phyloP scores from a whole-genome alignment of 1,140 invertebrate species.

The Drosophila funebris region DNA sequence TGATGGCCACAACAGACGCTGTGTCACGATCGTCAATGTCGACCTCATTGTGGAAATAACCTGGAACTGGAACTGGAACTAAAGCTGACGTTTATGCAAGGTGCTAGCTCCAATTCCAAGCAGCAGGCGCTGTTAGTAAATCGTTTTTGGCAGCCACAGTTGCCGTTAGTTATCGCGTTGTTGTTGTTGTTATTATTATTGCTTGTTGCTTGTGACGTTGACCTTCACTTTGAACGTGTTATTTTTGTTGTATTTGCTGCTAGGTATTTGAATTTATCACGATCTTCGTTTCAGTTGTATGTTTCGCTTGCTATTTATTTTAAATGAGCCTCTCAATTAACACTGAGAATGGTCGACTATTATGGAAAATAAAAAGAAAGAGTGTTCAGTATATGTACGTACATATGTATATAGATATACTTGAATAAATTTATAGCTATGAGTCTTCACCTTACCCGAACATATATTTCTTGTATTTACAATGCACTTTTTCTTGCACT shows the following conservation, averaged over 20 bases:
- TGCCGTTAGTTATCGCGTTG: slow-evolving; percentile 46
- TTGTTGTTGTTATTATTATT: slow-evolving; percentile 53
- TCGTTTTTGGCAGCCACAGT: slow-evolving; percentile 62
- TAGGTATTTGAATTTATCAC: slow-evolving; percentile 45
- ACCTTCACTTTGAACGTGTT: slow-evolving; percentile 66
- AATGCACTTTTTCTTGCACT: slow-evolving; percentile 48
- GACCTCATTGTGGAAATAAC: slow-evolving; percentile 23
- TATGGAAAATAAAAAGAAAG: slow-evolving; percentile 9
- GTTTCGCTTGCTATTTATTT: slow-evolving; percentile 56
- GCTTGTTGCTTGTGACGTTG: slow-evolving; percentile 53
- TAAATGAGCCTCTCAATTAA: slow-evolving; percentile 47
- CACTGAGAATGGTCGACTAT: slow-evolving; percentile 10
- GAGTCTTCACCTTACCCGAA: slow-evolving; percentile 10
- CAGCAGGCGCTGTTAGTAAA: slow-evolving; percentile 26
- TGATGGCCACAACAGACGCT: slow-evolving; percentile 27
- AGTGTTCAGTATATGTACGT: background rate
- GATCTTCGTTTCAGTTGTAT: slow-evolving; percentile 42
- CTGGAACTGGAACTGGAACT: slow-evolving; percentile 8
- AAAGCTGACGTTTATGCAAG: slow-evolving; percentile 10
- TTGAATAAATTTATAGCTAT: background rate
- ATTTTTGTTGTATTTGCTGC: slow-evolving; percentile 42
- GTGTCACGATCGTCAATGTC: background rate
- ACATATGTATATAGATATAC: background rate
- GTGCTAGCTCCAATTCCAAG: slow-evolving; percentile 58
- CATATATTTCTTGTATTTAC: background rate